Percentiles rank a stretch among this genome's conserved stretches.
These are phyloP conservation scores for Urosaurus nigricauda DNA, from an alignment of 2,797 vertebrate genomes.

Conservation along the genomic window DNA sequence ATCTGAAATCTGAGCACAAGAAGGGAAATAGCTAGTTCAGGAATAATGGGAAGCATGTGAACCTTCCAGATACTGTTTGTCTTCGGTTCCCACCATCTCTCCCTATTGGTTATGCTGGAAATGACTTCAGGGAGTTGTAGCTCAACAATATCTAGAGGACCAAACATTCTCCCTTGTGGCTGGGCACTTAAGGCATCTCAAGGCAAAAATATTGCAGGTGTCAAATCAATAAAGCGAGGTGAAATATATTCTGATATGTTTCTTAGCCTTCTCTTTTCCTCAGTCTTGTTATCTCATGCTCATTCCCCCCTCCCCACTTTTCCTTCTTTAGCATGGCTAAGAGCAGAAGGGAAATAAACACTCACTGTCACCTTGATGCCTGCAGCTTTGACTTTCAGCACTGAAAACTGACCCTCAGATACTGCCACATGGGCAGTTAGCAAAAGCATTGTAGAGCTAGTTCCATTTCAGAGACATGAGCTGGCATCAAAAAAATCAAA, in stretches of 20 bases:
- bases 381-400: conserved; percentile 5
- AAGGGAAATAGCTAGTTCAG: not conserved
- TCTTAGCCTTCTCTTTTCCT: not conserved
- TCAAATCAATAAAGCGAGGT: not conserved
- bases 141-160: no score
- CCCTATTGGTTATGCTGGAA: not conserved
- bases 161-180: not conserved
- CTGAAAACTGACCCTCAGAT: not conserved
- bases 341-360: not conserved
- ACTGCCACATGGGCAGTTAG: no score
- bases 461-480: not conserved
- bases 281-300: not conserved
- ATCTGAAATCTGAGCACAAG: not conserved
- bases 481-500: not conserved
- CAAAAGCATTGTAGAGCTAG: no score
- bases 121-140: not conserved
- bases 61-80: no score
- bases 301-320: not conserved
- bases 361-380: not conserved
- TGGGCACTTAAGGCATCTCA: not conserved
- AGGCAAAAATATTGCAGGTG: not conserved
- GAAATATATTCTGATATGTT: not conserved
- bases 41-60: no score
- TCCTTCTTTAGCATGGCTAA: not conserved
- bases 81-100: not conserved